Evolutionary conservation across 1,140 invertebrate species (phyloP).

Genomic region (Drosophila lini): DNA sequence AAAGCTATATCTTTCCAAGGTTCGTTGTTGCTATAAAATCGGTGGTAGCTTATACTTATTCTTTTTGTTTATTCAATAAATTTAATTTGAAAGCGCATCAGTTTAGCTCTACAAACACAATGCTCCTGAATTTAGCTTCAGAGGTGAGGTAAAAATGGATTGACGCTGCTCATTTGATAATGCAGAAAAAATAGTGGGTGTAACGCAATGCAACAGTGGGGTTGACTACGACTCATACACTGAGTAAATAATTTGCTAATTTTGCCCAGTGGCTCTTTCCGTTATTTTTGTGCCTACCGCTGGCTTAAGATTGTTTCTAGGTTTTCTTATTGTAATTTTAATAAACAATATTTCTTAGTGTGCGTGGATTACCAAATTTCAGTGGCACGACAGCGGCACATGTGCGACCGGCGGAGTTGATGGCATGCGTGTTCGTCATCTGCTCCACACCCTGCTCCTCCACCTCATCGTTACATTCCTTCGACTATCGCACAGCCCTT

Average conservation of each 20-base stretch:
- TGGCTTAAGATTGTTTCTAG: neutral
- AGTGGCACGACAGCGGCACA: slow-evolving; percentile 57
- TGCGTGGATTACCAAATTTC: slow-evolving; percentile 23
- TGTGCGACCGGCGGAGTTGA: slow-evolving; percentile 46
- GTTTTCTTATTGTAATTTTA: neutral
- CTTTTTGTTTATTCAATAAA: neutral
- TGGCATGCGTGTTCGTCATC: slow-evolving; percentile 68
- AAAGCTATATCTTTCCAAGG: no score
- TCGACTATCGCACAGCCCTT: neutral
- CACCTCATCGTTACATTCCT: neutral
- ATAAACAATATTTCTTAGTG: slow-evolving; percentile 5
- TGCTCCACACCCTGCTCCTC: slow-evolving; percentile 14
- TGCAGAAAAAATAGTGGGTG: neutral
- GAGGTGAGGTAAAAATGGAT: neutral
- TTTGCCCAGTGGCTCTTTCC: neutral
- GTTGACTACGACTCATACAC: neutral
- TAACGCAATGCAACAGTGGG: no score
- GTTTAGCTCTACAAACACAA: neutral
- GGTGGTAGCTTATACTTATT: neutral
- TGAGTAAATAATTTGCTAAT: neutral
- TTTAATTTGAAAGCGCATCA: neutral
- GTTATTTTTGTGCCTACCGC: neutral
- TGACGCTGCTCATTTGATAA: neutral
- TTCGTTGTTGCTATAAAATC: neutral
- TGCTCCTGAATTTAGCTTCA: neutral